Percentiles rank a stretch among this genome's conserved stretches.
These are phyloP conservation scores for Drosophila seclusa DNA, from an alignment of 2,888 invertebrate species.

Conservation along the genomic window DNA sequence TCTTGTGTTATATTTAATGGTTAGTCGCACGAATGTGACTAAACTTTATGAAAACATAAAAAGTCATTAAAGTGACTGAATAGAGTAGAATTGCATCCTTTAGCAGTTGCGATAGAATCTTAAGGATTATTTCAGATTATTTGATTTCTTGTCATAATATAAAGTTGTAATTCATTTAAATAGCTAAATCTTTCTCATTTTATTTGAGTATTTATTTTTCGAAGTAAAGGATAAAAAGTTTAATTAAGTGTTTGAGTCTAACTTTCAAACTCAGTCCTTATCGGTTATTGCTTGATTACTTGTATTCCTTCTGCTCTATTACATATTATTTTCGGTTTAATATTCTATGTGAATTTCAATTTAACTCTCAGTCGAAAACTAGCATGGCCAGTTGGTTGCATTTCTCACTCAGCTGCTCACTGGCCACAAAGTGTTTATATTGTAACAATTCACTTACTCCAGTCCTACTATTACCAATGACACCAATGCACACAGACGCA, in stretches of 20 bases:
- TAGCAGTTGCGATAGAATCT: background rate
- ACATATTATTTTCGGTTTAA: background rate
- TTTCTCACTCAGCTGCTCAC: slow-evolving; percentile 19
- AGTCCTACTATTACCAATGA: slow-evolving; percentile 2
- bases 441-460: slow-evolving; percentile 58
- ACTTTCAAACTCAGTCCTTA: background rate
- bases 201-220: background rate
- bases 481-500: background rate
- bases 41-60: too few relatives aligned
- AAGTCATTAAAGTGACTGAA: background rate
- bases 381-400: slow-evolving; percentile 1
- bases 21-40: too few relatives aligned
- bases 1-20: too few relatives aligned
- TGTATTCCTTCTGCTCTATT: background rate
- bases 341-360: background rate
- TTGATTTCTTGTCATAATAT: background rate
- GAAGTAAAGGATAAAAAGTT: background rate
- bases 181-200: background rate
- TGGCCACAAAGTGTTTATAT: slow-evolving; percentile 66
- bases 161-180: background rate
- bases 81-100: background rate
- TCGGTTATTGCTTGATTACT: background rate
- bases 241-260: background rate
- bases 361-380: background rate
- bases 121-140: background rate